Percentiles rank a stretch among this genome's conserved stretches.
phyloP scores from a whole-genome alignment of 2,113 vertebrate species.

The Ranitomeya imitator region DNA sequence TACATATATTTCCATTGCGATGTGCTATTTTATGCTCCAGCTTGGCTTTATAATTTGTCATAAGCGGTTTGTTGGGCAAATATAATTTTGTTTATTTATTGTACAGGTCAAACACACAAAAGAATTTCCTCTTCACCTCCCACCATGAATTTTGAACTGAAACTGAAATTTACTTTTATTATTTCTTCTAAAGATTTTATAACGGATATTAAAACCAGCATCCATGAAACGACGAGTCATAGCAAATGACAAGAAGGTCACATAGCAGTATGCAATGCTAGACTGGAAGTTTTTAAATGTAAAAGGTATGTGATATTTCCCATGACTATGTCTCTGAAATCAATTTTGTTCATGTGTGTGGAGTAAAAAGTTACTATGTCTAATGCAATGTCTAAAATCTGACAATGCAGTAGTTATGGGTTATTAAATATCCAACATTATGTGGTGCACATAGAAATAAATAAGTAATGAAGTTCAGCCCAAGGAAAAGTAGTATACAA shows the following conservation, averaged over 20 bases:
- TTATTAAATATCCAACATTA: background rate
- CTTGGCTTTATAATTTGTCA: background rate
- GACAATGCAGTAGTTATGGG: background rate
- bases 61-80: background rate
- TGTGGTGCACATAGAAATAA: background rate
- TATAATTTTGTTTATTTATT: slow-evolving; percentile 8
- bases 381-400: background rate
- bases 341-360: background rate
- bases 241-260: background rate
- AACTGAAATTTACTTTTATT: slow-evolving; percentile 8
- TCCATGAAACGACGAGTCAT: slow-evolving; percentile 3
- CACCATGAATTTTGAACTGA: slow-evolving; percentile 7
- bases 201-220: background rate
- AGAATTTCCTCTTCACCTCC: background rate
- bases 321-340: background rate
- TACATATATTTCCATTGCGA: background rate
- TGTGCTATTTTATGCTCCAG: background rate
- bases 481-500: background rate
- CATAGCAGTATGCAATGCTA: background rate
- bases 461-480: background rate
- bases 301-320: background rate
- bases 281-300: background rate
- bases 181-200: slow-evolving; percentile 11
- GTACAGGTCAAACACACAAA: slow-evolving; percentile 15
- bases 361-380: background rate